Evolutionary conservation across 2,113 vertebrate species (phyloP), one percentile per base, ranked within the genome.

Genomic region (Pantherophis guttatus): DNA sequence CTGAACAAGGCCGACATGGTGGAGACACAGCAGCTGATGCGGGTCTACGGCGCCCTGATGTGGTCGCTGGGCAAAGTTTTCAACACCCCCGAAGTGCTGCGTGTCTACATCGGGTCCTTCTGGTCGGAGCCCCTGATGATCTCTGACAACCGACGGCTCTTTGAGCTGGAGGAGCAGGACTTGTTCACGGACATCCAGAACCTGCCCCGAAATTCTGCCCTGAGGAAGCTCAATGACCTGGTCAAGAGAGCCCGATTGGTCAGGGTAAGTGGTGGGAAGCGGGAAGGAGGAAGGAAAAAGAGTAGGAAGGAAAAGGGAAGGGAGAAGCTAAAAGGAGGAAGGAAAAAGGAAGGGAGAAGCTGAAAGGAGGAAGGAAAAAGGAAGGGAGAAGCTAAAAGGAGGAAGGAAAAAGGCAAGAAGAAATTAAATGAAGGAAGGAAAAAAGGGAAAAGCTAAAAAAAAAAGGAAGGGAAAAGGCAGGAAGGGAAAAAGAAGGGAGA

Each of bases 1-100:
- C 98, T 99, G 86, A 99, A 99, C 98, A 99, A 99, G 95, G 99
- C 99, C 0, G 99, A 99, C 97, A 98, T 98, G 98, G 98, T 99
- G 97, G 98, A 98, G 89, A 99, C 99, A 2, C 99, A 99, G 97
- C 99, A 99, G 98, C 97, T 99, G 95, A 99, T 99, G 99, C 96
- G 99, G 0, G 99, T 99, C 52, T 99, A 99, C 12, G 99, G 99
- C 0, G 99, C 99, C 0, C 97, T 99, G 94, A 99, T 99, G 99
- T 99, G 99, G 99, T 98, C 99, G 2, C 97, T 99, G 95, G 99
- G 99, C 39, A 99, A 99, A 95, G 99, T 98, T 91, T 98, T 99
- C 93, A 97, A 98, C 94, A 99, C 98, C 1, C 99, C 99, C 0
- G 99, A 99, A 97, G 99, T 99, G 39, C 97, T 99, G 94, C 97